Conservation (phyloP, 2,113 vertebrate genomes). For the Alligator mississippiensis region DNA sequence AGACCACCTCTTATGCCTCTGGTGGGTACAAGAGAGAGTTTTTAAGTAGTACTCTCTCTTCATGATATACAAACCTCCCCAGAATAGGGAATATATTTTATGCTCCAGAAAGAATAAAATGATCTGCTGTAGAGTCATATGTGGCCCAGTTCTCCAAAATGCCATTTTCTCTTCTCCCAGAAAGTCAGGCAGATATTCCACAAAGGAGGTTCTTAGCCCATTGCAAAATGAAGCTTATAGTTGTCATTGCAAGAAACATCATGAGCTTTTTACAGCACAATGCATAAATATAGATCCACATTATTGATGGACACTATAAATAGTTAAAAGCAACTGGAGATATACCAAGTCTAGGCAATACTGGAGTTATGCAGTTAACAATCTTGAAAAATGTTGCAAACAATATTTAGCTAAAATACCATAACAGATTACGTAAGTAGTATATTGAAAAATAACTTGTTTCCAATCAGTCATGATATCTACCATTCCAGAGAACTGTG, state of each 20-base stretch:
- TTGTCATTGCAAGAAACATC: background rate
- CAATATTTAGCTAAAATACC: constrained; percentile 53
- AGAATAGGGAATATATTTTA: background rate
- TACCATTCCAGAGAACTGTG: constrained; percentile 54
- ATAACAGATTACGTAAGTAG: constrained; percentile 36
- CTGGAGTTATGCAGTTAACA: background rate
- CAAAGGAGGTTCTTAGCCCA: background rate
- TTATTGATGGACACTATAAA: background rate
- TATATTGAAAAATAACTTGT: constrained; percentile 56
- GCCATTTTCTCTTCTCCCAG: background rate
- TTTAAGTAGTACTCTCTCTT: background rate
- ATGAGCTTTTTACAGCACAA: background rate
- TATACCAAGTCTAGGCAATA: background rate
- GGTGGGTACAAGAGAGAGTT: background rate
- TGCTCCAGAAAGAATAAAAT: background rate
- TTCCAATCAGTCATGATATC: constrained; percentile 64
- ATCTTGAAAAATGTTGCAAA: constrained; percentile 58
- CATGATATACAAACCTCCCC: background rate
- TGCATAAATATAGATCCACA: background rate
- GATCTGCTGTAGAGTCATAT: background rate
- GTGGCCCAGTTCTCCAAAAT: background rate
- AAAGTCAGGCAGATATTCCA: background rate
- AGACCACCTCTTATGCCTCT: background rate
- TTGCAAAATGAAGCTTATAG: background rate
- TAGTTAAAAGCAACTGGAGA: background rate